phyloP scores from a whole-genome alignment of 2,888 invertebrate species.

The Caenorhabditis drosophilae region DNA sequence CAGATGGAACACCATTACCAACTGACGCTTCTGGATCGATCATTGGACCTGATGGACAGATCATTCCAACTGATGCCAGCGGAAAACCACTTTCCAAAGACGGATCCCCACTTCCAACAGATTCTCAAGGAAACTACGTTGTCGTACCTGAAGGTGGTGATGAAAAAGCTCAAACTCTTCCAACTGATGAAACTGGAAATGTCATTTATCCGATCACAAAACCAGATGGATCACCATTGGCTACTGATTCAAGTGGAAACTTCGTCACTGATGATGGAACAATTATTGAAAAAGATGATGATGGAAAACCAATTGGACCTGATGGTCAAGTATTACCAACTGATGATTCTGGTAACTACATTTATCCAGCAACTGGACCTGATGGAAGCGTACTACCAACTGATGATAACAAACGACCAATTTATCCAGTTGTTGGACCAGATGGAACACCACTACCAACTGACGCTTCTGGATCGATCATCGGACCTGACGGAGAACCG shows the following conservation, averaged over 20 bases:
- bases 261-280: slow-evolving; percentile 29
- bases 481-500: slow-evolving; percentile 35
- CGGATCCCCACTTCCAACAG: slow-evolving; percentile 38
- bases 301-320: slow-evolving; percentile 15
- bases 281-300: slow-evolving; percentile 31
- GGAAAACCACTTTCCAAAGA: slow-evolving; percentile 30
- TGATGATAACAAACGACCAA: slow-evolving; percentile 18
- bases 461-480: slow-evolving; percentile 23
- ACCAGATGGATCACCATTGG: slow-evolving; percentile 36
- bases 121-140: slow-evolving; percentile 21
- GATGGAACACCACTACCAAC: slow-evolving; percentile 31
- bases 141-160: slow-evolving; percentile 11
- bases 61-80: slow-evolving; percentile 25
- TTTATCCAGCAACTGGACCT: slow-evolving; percentile 26
- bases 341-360: slow-evolving; percentile 16
- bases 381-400: slow-evolving; percentile 28
- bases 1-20: slow-evolving; percentile 32
- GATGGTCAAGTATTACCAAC: slow-evolving; percentile 17
- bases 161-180: slow-evolving; percentile 10
- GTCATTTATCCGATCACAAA: slow-evolving; percentile 29
- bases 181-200: slow-evolving; percentile 31
- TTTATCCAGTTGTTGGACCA: slow-evolving; percentile 27
- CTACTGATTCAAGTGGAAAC: slow-evolving; percentile 24
- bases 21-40: slow-evolving; percentile 30
- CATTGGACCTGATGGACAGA: slow-evolving; percentile 24